Evolutionary conservation across 35 echinoderm and acorn worm genomes (phyloP).

Genomic region (Lytechinus variegatus): DNA sequence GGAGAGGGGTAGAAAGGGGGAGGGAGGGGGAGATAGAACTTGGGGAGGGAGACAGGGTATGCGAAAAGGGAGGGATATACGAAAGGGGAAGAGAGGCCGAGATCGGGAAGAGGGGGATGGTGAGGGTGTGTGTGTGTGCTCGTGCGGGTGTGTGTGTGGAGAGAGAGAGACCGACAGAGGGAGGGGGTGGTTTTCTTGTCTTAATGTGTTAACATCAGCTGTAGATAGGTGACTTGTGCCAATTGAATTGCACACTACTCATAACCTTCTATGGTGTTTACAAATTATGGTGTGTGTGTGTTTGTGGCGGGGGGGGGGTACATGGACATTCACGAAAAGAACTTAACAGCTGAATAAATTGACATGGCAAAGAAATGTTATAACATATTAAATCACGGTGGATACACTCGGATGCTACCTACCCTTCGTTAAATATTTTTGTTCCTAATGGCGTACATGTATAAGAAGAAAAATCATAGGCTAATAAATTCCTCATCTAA

Average conservation of each 20-base stretch:
- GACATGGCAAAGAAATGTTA: background rate
- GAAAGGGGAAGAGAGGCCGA: too few relatives aligned
- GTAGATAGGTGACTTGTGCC: too few relatives aligned
- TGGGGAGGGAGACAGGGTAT: background rate
- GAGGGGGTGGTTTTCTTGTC: too few relatives aligned
- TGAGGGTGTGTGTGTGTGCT: background rate
- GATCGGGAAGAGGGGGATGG: background rate
- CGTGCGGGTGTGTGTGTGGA: too few relatives aligned
- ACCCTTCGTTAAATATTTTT: too few relatives aligned
- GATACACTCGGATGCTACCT: too few relatives aligned
- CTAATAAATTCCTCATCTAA: background rate
- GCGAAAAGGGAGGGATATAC: too few relatives aligned
- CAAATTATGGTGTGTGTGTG: too few relatives aligned
- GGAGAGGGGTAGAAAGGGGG: background rate
- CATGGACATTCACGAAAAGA: background rate
- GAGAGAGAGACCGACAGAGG: background rate
- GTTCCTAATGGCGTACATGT: too few relatives aligned
- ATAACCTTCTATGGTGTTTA: too few relatives aligned
- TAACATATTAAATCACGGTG: background rate
- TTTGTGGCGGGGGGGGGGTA: background rate
- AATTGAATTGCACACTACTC: too few relatives aligned
- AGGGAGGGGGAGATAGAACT: background rate
- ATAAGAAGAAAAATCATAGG: background rate
- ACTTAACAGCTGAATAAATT: background rate
- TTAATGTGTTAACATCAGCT: too few relatives aligned